Evolutionary conservation across 2,888 invertebrate species (phyloP), one percentile per base, ranked within the genome.

Genomic region (Lepidochitona cinerea): DNA sequence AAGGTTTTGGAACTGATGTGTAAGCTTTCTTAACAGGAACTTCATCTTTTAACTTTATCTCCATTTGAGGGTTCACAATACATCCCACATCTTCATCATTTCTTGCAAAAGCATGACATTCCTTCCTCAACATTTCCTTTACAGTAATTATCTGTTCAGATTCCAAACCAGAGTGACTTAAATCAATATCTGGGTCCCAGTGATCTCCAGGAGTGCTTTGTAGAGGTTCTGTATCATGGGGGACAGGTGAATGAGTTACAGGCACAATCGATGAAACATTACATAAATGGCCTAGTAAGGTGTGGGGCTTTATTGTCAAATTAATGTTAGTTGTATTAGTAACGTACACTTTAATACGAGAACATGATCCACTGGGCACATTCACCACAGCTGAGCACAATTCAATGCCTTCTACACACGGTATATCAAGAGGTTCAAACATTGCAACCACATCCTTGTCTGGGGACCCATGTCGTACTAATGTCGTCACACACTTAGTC

Each of bases 31-130:
- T 23, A 29, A 59, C 59, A 29, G 59, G 59, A 7, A 2, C 29
- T 32, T 59, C 12, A 32, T 82, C 82, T 9, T 26, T 69, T 18
- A 81, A 52, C 3, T 69, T 66, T n/a, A 81, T 77, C 3, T 77
- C 70, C 37, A 81, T 41, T 53, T 81, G 49, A 7, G 81, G 69
- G 5, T 72, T 76, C 1, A 37, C 66, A 26, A 59, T 29, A 26
- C 59, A 59, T 23, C 59, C 59, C 59, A 59, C 29, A 26, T 59
- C 59, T 4, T 76, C 66, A 12, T 65, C 74, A 59, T 73, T 71
- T 35, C 37, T 70, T 4, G 79, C 53, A 70, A 82, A 81, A 14
- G 75, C 72, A 18, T 53, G 36, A 23, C 66, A 68, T 33, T 81
- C 74, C 69, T 75, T 12, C 64, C 26, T 9, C 79, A 53, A 35